Conservation (phyloP, 2,113 vertebrate genomes). For the Herpailurus yagouaroundi region DNA sequence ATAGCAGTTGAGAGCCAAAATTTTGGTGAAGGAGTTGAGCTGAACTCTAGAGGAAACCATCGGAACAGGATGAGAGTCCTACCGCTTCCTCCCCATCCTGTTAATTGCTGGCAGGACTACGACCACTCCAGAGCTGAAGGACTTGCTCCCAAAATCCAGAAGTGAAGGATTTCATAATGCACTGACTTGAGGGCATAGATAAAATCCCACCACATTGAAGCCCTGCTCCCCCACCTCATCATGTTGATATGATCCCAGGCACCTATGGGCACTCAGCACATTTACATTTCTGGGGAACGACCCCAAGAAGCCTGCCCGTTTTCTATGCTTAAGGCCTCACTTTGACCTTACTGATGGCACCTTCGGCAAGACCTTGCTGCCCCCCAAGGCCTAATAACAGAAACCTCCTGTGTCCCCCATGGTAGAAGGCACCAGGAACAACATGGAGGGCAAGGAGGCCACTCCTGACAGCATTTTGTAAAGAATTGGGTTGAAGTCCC, state of each 20-base stretch:
- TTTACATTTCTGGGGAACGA: neutral
- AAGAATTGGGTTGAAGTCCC: neutral
- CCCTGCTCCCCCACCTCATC: neutral
- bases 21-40: neutral
- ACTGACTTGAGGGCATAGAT: neutral
- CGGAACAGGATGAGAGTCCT: neutral
- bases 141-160: neutral
- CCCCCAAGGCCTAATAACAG: neutral
- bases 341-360: neutral
- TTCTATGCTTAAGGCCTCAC: neutral
- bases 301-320: neutral
- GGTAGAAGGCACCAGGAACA: neutral
- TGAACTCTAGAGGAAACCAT: constrained; percentile 60
- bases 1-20: neutral
- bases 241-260: neutral
- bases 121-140: neutral
- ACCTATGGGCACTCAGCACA: neutral
- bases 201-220: neutral
- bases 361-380: neutral
- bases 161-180: neutral
- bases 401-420: neutral
- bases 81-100: neutral
- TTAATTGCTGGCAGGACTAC: neutral
- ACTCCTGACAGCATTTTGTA: neutral
- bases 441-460: neutral